These are phyloP conservation scores for Stictocephala bisonia DNA, from an alignment of 2,888 invertebrate genomes.

Conservation along the genomic window DNA sequence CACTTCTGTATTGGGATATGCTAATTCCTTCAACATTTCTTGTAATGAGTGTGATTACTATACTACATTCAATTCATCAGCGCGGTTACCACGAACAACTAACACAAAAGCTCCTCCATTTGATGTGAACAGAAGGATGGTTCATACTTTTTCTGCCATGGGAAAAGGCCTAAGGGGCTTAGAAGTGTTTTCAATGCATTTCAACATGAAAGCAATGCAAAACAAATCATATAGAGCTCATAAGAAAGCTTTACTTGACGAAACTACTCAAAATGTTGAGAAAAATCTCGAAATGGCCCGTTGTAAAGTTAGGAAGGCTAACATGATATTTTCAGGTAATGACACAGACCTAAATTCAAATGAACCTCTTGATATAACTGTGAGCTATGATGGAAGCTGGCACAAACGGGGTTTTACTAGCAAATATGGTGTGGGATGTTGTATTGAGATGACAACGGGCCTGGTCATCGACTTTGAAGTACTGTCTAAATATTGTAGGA, in stretches of 20 bases:
- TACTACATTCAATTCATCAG: background rate
- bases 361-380: background rate
- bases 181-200: background rate
- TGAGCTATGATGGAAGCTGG: background rate
- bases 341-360: background rate
- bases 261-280: background rate
- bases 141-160: background rate
- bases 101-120: background rate
- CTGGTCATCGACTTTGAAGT: too few relatives aligned
- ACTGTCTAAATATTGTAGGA: background rate
- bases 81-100: background rate
- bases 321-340: background rate
- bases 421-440: background rate
- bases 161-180: background rate
- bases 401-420: background rate
- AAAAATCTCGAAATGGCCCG: background rate
- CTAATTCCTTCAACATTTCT: background rate
- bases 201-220: background rate
- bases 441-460: background rate
- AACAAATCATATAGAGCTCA: background rate
- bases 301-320: background rate
- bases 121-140: background rate
- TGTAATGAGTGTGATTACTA: background rate
- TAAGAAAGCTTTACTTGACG: too few relatives aligned
- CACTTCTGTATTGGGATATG: background rate